Base-by-base conservation (phyloP, 2,797 vertebrate genomes). In the Pteropus rufus region DNA sequence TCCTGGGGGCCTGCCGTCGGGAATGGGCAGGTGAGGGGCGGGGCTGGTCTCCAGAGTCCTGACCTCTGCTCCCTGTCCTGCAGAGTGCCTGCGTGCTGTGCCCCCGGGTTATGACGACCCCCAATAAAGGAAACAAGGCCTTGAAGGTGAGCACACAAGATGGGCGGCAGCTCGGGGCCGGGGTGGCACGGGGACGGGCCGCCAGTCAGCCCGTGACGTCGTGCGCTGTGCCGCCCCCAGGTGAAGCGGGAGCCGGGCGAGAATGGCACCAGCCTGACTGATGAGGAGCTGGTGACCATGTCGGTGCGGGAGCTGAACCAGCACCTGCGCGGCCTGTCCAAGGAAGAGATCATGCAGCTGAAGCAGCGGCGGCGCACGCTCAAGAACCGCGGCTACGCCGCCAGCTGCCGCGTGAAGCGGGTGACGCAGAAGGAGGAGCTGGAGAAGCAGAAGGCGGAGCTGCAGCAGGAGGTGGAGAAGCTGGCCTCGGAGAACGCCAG, bases 401-500 rank as follows among this genome's bases (percentile, higher is more conserved):
- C 99, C 97, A 99, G 99, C 98, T 99, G 99, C 98, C 99, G 99
- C 0, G 99, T 99, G 93, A 99, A 99, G 98, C 99, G 99, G 0
- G 99, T 99, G 84, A 99, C 99, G 3, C 99, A 99, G 98, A 99
- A 99, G 97, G 99, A 99, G 98, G 99, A 99, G 99, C 99, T 99
- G 98, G 99, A 99, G 98, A 99, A 99, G 98, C 99, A 99, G 98
- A 99, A 99, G 98, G 99, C 99, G 10, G 99, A 99, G 98, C 99
- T 99, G 94, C 99, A 99, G 98, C 99, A 99, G 96, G 99, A 99
- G 97, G 99, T 99, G 98, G 99, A 99, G 98, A 99, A 99, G 98
- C 99, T 99, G 95, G 99, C 99, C 90, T 99, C 99, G 0, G 99
- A 99, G 98, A 99, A 99, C 0, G 99, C 99, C 98, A 99, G 99